Evolutionary conservation across 2,888 invertebrate species (phyloP).

Genomic region (Oxystoma pomonae): DNA sequence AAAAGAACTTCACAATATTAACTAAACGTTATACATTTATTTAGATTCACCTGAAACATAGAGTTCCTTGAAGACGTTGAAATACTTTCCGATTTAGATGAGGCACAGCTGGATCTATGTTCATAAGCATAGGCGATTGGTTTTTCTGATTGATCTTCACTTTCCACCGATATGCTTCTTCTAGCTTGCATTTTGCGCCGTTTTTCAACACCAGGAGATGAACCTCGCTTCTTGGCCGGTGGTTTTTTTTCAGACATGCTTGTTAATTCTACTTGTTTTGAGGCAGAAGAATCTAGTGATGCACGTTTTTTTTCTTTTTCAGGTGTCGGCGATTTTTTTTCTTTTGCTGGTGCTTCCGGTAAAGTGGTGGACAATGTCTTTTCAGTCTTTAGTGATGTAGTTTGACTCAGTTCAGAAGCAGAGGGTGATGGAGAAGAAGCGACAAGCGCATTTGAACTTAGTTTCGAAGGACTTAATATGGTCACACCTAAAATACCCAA

Average conservation of each 20-base stretch:
- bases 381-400: not conserved
- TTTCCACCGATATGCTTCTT: slow-evolving; percentile 31
- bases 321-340: slow-evolving; percentile 11
- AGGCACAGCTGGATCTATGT: slow-evolving; percentile 41
- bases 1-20: too few relatives aligned
- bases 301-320: slow-evolving; percentile 20
- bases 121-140: slow-evolving; percentile 30
- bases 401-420: slow-evolving; percentile 18
- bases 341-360: slow-evolving; percentile 27
- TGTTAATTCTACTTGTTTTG: slow-evolving; percentile 16
- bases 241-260: slow-evolving; percentile 22
- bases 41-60: slow-evolving; percentile 37
- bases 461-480: slow-evolving; percentile 58
- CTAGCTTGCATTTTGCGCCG: slow-evolving; percentile 10
- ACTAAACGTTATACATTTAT: too few relatives aligned
- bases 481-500: slow-evolving; percentile 47
- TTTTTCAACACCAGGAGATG: slow-evolving; percentile 19
- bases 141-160: slow-evolving; percentile 29
- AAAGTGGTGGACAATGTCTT: slow-evolving; percentile 23
- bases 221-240: slow-evolving; percentile 22
- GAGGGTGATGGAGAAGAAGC: slow-evolving; percentile 51
- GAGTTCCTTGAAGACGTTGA: slow-evolving; percentile 38
- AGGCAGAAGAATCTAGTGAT: slow-evolving; percentile 17
- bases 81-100: slow-evolving; percentile 43
- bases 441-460: slow-evolving; percentile 69